phyloP scores from a whole-genome alignment of 2,888 invertebrate genomes.

The Brenthis hecate region DNA sequence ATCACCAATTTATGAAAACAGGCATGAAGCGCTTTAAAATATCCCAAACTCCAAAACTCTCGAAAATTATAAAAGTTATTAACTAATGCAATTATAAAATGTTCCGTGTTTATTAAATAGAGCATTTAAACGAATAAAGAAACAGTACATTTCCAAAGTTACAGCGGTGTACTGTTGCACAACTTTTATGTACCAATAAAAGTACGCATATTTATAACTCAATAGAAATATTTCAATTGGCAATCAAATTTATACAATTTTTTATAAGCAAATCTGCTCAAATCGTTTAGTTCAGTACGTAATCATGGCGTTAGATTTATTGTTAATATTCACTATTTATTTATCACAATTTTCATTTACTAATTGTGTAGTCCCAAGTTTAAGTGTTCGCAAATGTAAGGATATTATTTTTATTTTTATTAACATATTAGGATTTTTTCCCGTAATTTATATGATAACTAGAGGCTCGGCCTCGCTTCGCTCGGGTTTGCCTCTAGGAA shows the following conservation, averaged over 20 bases:
- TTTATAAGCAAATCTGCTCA: not conserved
- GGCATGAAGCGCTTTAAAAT: too few relatives aligned
- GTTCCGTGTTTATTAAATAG: too few relatives aligned
- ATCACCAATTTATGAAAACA: too few relatives aligned
- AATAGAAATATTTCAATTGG: constrained; percentile 14
- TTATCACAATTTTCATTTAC: constrained; percentile 46
- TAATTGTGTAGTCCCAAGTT: constrained; percentile 54
- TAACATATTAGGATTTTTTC: not conserved
- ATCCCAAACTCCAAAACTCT: too few relatives aligned
- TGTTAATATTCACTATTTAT: constrained; percentile 40
- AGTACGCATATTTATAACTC: not conserved
- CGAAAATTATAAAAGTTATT: too few relatives aligned
- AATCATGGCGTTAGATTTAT: not conserved
- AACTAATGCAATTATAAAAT: too few relatives aligned
- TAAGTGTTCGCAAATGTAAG: constrained; percentile 52
- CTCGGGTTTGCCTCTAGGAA: too few relatives aligned
- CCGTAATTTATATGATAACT: too few relatives aligned
- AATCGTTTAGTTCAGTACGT: not conserved
- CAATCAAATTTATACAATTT: constrained; percentile 2
- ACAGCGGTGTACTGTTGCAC: constrained; percentile 1
- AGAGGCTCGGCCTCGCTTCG: too few relatives aligned
- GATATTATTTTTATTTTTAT: constrained; percentile 1
- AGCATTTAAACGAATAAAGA: not conserved
- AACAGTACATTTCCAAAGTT: not conserved
- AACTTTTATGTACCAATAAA: constrained; percentile 16